These are phyloP conservation scores for Xiphorhynchus erythropygius DNA, from an alignment of 2,797 vertebrate genomes.

Conservation along the genomic window DNA sequence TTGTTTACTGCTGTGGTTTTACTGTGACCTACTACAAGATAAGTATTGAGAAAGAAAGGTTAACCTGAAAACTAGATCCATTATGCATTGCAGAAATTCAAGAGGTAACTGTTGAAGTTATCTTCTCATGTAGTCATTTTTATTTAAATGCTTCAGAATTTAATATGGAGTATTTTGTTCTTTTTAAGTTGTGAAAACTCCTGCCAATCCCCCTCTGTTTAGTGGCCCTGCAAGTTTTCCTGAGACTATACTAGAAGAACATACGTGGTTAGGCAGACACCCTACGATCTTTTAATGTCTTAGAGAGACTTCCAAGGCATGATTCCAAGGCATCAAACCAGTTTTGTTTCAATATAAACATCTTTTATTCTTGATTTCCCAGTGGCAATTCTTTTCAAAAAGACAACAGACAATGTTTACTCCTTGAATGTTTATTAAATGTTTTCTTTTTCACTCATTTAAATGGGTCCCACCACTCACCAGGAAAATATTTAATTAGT, in stretches of 20 bases:
- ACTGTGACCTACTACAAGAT: accelerated
- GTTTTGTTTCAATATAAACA: constrained; percentile 8
- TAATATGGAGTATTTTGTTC: background rate
- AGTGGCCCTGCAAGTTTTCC: background rate
- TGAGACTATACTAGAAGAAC: background rate
- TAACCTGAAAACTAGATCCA: background rate
- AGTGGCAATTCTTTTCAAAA: background rate
- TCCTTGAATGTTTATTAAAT: background rate
- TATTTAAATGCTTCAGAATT: background rate
- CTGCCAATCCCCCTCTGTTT: background rate
- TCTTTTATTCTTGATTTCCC: background rate
- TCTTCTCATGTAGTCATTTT: background rate
- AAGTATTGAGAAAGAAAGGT: background rate
- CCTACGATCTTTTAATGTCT: background rate
- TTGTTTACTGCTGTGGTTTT: background rate
- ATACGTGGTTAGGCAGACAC: background rate
- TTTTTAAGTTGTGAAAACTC: background rate
- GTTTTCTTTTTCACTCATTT: background rate
- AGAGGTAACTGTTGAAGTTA: background rate
- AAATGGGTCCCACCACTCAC: background rate
- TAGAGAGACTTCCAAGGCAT: constrained; percentile 23
- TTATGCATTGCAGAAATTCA: background rate
- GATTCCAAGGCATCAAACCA: constrained; percentile 25
- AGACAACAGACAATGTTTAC: background rate
- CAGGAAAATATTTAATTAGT: background rate